Evolutionary conservation across 2,113 vertebrate species (phyloP).

Genomic region (Isichthys henryi): DNA sequence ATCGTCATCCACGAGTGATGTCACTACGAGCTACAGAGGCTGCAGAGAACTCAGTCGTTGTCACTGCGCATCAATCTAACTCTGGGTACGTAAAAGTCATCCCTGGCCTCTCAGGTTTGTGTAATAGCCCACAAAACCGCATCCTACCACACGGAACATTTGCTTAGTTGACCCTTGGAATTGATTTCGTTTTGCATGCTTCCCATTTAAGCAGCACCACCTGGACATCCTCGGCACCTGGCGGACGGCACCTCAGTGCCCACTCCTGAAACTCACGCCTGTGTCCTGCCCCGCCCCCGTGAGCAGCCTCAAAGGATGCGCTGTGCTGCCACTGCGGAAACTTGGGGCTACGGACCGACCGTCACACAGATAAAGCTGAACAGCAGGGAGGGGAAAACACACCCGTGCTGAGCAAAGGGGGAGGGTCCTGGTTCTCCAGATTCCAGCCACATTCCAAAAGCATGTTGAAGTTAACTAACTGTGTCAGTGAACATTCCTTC

Average conservation of each 20-base stretch:
- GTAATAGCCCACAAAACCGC: not conserved
- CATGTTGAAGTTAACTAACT: not conserved
- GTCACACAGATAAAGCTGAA: not conserved
- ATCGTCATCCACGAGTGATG: not conserved
- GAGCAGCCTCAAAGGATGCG: not conserved
- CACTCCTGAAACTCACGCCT: not conserved
- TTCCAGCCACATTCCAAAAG: not conserved
- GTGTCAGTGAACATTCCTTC: not conserved
- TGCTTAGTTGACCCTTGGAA: constrained; percentile 9
- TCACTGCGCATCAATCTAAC: not conserved
- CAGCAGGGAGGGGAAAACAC: not conserved
- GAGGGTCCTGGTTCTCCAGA: not conserved
- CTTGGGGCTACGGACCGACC: not conserved
- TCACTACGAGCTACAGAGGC: not conserved
- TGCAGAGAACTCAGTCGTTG: not conserved
- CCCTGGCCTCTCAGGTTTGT: not conserved
- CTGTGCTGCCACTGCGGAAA: not conserved
- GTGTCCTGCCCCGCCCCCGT: not conserved
- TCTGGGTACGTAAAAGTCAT: not conserved
- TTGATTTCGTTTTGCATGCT: not conserved
- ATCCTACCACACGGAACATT: not conserved
- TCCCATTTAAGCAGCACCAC: not conserved
- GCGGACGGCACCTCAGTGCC: not conserved
- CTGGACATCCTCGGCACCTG: not conserved
- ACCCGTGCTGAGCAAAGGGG: not conserved